Base-by-base conservation (phyloP, 2,797 vertebrate species). In the Sparidentex hasta region DNA sequence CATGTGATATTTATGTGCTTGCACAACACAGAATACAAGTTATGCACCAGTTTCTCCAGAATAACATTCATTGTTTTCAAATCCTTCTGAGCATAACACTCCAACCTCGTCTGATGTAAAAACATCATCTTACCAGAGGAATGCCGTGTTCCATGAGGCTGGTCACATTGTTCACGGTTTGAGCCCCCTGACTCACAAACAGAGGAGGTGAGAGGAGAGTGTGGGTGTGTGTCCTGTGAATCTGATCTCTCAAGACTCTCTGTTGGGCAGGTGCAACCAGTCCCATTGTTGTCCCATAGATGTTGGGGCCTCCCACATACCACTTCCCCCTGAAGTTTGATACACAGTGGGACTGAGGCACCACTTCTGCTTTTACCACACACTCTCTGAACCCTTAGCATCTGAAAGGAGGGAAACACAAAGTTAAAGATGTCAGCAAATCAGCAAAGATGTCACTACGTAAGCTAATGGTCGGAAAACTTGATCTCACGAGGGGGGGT, bases 341-440 rank as follows among this genome's bases (percentile, higher is more conserved):
- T 85, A 66, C 96, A 97, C 76, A 98, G 91, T 0, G 96, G 97
- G 73, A 99, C 95, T 11, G 87, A 90, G 46, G 93, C 85, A 4
- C 96, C 96, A 0, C 91, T 94, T 85, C 68, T 95, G 88, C 91
- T 94, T 86, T 71, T 94, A 59, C 97, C 95, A 7, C 90, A 95
- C 21, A 96, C 92, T 78, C 82, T 94, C 90, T 99, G 98, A 84
- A 97, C 92, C 87, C 93, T 94, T 29, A 97, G 90, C 74, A 76
- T 93, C 98, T 99, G 84, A 71, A 90, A 50, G 12, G 9, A 52
- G 50, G 51, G 29, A 69, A 76, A 84, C 51, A 20, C 12, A 65
- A 66, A 67, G 29, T 58, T 25, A 76, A 59, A 56, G n/a, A 67
- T 43, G 69, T 51, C 6, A 44, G n/a, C n/a, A n/a, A n/a, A n/a